Evolutionary conservation across 2,888 invertebrate genomes (phyloP), one percentile per base, ranked within the genome.

Genomic region (Mellilla xanthometata): DNA sequence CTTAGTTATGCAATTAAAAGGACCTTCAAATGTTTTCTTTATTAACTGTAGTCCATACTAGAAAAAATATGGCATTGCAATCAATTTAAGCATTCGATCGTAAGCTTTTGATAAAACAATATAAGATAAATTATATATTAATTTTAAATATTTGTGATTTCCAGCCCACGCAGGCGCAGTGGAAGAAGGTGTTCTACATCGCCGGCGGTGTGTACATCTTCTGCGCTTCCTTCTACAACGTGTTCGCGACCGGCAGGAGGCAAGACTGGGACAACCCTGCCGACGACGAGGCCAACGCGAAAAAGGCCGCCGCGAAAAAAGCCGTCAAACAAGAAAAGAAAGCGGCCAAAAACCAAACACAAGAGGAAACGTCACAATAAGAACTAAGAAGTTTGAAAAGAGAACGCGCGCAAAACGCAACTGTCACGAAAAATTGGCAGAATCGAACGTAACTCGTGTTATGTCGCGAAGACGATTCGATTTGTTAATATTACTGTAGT

Each of bases 141-240:
- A 19, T 5, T 19, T 19, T 19, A 22, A 10, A 10, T 34, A 31
- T 22, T n/a, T n/a, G n/a, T n/a, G n/a, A n/a, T 39, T 45, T 42
- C n/a, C 43, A 97, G 96, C 95, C 96, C 34, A 95, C 95, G n/a
- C 94, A 96, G 90, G 94, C 93, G 6, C 95, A 95, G 77, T 97
- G 97, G 97, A 92, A 94, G 65, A 93, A 93, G 63, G 96, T 97
- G 7, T 97, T 97, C 89, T 93, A 96, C 77, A 94, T 96, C 49
- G 95, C 97, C 0, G 95, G 94, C 3, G 93, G 86, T 10, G 92
- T 97, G 13, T 97, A 97, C 80, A 92, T 95, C 32, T 91, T 93
- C 53, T 95, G 95, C 67, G 94, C 93, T 40, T 92, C 94, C 1
- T 93, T 97, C 84, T 97, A 95, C 84, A 91, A 94, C 62, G 61